Base-by-base conservation (phyloP, 2,888 invertebrate species). In the Scrobipalpa costella region DNA sequence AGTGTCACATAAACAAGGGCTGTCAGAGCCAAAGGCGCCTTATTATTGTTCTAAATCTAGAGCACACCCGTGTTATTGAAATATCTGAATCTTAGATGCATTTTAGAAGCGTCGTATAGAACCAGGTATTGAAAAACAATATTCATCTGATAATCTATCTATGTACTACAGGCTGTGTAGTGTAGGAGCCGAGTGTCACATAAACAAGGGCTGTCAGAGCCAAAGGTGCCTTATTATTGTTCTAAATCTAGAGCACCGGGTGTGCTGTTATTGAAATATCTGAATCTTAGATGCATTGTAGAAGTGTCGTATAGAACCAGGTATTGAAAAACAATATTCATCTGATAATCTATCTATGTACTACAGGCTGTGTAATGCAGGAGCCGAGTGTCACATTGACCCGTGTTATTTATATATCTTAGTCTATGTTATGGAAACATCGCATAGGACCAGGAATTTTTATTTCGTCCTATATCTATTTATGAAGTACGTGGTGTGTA, bases 251-350 rank as follows among this genome's bases (percentile, higher is more conserved):
- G 44, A 7, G 15, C 44, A 44, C 44, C 44, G 44, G n/a, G n/a
- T n/a, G n/a, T n/a, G n/a, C n/a, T 44, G 44, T 44, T 44, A 44
- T 44, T 44, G 44, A 44, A n/a, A 36, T 40, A 40, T 40, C 44
- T 44, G 15, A 44, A 27, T 27, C 27, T 27, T 3, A 27, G 27
- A 27, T 27, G 5, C 27, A 3, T 27, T 3, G 2, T 2, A 3
- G 5, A 2, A 27, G 2, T 27, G n/a, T 2, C 5, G 5, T 2
- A 27, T 27, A n/a, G n/a, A n/a, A n/a, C n/a, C n/a, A n/a, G n/a
- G n/a, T n/a, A n/a, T n/a, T n/a, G n/a, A n/a, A n/a, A n/a, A n/a
- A n/a, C n/a, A n/a, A n/a, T n/a, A n/a, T n/a, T n/a, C n/a, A n/a
- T n/a, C n/a, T n/a, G 27, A 27, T 5, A 27, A 27, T 27, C 27